These are phyloP conservation scores for Boulengeromyrus knoepffleri DNA, from an alignment of 2,113 vertebrate species.

Conservation along the genomic window DNA sequence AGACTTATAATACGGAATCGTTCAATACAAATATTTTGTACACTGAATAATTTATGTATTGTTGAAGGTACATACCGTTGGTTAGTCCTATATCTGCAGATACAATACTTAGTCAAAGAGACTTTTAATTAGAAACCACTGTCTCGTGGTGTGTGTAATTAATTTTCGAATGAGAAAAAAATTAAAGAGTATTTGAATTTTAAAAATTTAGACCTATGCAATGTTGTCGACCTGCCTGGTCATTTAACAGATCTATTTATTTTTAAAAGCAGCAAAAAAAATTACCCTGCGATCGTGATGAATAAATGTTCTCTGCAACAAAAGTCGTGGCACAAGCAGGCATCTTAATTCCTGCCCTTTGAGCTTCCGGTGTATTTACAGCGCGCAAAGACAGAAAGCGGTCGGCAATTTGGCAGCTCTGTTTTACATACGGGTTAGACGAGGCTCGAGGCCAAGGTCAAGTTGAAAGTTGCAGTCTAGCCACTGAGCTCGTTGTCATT, in stretches of 20 bases:
- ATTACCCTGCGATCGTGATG: not conserved
- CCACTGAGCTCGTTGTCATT: constrained; percentile 68
- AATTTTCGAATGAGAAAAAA: not conserved
- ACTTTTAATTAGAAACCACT: not conserved
- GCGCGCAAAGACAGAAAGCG: constrained; percentile 42
- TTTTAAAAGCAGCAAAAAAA: not conserved
- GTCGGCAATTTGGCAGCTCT: constrained; percentile 46
- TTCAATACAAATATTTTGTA: not conserved
- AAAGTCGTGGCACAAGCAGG: not conserved
- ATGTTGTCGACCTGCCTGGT: not conserved
- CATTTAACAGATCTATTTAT: not conserved
- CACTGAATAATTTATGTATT: not conserved
- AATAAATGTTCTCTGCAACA: not conserved
- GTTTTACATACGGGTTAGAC: constrained; percentile 70
- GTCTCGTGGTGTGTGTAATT: not conserved
- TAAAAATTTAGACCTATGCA: not conserved
- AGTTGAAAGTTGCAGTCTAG: constrained; percentile 89
- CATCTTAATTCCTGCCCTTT: constrained; percentile 2
- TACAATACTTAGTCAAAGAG: not conserved
- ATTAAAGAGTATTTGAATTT: not conserved
- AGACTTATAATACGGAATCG: not conserved
- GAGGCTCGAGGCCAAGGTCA: constrained; percentile 92
- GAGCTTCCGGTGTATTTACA: constrained; percentile 45
- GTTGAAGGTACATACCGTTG: not conserved
- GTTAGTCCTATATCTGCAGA: not conserved